phyloP scores from a whole-genome alignment of 2,888 invertebrate species.

The Agrotis clavis region DNA sequence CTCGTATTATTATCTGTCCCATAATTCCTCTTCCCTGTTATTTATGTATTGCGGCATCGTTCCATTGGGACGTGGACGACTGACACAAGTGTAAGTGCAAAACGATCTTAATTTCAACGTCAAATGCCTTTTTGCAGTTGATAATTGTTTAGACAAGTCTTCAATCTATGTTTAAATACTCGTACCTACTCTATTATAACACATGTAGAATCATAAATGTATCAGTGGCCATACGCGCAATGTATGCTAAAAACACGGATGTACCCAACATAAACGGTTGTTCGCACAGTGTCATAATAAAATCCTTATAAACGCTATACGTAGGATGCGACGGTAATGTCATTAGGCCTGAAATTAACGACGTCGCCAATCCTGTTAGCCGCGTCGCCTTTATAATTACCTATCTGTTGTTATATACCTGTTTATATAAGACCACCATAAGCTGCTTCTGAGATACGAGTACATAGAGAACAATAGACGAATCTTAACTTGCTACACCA shows the following conservation, averaged over 20 bases:
- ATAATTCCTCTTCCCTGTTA: too few relatives aligned
- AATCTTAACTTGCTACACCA: neutral
- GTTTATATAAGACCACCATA: constrained; percentile 32
- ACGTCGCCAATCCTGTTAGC: constrained; percentile 66
- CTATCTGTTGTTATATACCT: constrained; percentile 40
- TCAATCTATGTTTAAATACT: neutral
- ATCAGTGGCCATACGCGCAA: neutral
- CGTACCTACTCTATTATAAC: neutral
- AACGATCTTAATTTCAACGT: too few relatives aligned
- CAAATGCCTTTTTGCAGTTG: too few relatives aligned
- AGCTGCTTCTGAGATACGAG: neutral
- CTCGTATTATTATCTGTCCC: too few relatives aligned
- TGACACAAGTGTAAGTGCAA: too few relatives aligned
- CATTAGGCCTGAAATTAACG: constrained; percentile 67
- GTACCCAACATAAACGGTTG: constrained; percentile 22
- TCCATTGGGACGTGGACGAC: too few relatives aligned
- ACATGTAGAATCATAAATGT: neutral
- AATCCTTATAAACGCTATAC: constrained; percentile 62
- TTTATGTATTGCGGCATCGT: too few relatives aligned
- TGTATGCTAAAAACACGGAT: constrained; percentile 6
- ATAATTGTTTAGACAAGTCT: too few relatives aligned
- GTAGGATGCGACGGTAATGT: constrained; percentile 59
- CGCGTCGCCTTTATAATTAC: constrained; percentile 61
- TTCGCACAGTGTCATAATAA: constrained; percentile 49
- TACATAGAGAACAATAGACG: neutral